A percentile compares a stretch with the other conserved stretches of the same genome.
These are phyloP conservation scores for Polyodon spathula DNA, from an alignment of 2,113 vertebrate species.

Conservation along the genomic window DNA sequence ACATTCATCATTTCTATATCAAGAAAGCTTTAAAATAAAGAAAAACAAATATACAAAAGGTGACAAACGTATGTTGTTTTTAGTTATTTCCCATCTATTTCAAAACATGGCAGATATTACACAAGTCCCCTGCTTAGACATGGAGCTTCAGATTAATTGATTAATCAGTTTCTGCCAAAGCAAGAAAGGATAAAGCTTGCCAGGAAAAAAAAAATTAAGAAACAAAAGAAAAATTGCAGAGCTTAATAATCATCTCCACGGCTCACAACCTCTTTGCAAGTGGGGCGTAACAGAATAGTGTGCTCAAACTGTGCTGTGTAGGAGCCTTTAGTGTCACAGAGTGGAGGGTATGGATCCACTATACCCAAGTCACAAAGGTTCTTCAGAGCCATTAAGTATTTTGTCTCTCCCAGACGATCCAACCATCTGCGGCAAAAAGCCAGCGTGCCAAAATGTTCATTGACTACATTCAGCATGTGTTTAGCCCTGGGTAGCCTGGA, in stretches of 20 bases:
- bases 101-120: conserved; percentile 48
- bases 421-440: conserved; percentile 96
- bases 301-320: conserved; percentile 98
- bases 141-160: conserved; percentile 50
- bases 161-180: conserved; percentile 50
- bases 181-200: conserved; percentile 48
- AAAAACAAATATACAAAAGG: conserved; percentile 3
- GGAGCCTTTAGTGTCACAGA: conserved; percentile 94
- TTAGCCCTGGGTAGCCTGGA: conserved; percentile 86
- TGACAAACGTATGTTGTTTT: conserved; percentile 3
- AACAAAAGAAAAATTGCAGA: too few species aligned
- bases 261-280: conserved; percentile 95
- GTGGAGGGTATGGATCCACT: conserved; percentile 87
- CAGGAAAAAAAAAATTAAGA: conserved; percentile 46
- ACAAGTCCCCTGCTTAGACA: conserved; percentile 58
- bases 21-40: too few species aligned
- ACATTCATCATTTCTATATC: neutral
- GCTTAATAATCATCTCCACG: conserved; percentile 89
- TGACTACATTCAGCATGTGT: conserved; percentile 91
- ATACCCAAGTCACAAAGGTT: conserved; percentile 96
- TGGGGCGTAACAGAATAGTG: conserved; percentile 89
- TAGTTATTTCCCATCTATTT: neutral
- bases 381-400: conserved; percentile 96
- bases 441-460: conserved; percentile 92
- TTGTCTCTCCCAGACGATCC: conserved; percentile 90